Evolutionary conservation across 2,797 vertebrate genomes (phyloP).

Genomic region (Craterocephalus amniculus): DNA sequence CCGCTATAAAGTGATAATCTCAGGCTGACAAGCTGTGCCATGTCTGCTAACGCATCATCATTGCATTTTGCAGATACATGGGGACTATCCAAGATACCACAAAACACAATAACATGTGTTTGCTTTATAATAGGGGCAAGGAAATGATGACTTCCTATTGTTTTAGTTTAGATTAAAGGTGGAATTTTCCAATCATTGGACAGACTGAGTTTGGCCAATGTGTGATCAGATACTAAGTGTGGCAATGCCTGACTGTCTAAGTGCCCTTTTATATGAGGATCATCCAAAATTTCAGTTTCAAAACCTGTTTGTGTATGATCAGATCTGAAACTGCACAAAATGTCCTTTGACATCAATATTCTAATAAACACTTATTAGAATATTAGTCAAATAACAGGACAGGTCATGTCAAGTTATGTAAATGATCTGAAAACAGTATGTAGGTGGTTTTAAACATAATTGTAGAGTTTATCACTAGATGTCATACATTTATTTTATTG

Average conservation of each 20-base stretch:
- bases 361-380: too few relatives aligned
- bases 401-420: not conserved
- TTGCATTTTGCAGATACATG: conserved; percentile 42
- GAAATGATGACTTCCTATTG: not conserved
- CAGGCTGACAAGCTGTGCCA: conserved; percentile 56
- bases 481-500: too few relatives aligned
- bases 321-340: not conserved
- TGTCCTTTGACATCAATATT: not conserved
- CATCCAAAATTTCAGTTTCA: not conserved
- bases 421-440: not conserved
- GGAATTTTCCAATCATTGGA: not conserved
- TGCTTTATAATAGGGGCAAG: not conserved
- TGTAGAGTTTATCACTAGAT: too few relatives aligned
- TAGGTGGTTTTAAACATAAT: not conserved
- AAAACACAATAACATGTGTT: conserved; percentile 20
- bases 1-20: conserved; percentile 59
- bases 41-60: conserved; percentile 55
- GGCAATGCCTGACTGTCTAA: not conserved
- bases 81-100: conserved; percentile 17
- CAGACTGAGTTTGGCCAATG: not conserved
- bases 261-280: not conserved
- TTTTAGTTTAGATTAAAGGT: conserved; percentile 2
- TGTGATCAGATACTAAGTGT: not conserved
- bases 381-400: not conserved
- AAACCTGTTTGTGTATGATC: not conserved